Evolutionary conservation across 2,797 vertebrate genomes (phyloP).

Genomic region (Cuculus canorus): DNA sequence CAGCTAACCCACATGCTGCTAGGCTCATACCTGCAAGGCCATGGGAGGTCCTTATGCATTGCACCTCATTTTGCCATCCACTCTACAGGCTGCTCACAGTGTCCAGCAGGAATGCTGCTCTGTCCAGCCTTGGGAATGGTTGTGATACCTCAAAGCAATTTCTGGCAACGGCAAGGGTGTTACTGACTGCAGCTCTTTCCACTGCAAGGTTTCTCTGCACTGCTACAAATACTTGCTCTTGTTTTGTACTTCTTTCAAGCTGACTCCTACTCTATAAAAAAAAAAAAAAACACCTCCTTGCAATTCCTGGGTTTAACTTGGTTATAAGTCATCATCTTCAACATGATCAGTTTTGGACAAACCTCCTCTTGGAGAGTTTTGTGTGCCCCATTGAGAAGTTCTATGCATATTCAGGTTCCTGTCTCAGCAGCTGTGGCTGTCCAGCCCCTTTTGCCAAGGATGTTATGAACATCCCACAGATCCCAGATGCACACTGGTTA

Average conservation of each 20-base stretch:
- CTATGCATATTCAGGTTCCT: not conserved
- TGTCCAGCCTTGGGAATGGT: not conserved
- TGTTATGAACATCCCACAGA: not conserved
- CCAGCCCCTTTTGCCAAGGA: not conserved
- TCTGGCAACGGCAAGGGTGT: not conserved
- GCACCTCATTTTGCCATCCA: not conserved
- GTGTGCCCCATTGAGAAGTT: not conserved
- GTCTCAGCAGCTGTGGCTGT: not conserved
- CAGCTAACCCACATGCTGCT: not conserved
- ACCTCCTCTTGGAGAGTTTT: not conserved
- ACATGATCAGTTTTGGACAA: not conserved
- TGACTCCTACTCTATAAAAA: not conserved
- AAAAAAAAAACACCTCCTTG: not conserved
- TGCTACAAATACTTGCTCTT: not conserved
- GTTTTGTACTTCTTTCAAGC: not conserved
- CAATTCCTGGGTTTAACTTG: not conserved
- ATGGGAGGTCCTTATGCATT: accelerated
- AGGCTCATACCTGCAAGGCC: accelerated
- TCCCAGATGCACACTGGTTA: not conserved
- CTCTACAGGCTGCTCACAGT: not conserved
- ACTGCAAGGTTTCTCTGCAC: not conserved
- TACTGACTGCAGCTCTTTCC: not conserved
- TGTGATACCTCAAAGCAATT: not conserved
- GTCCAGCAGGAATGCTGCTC: not conserved
- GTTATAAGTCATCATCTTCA: not conserved